Evolutionary conservation across 2,797 vertebrate species (phyloP), one percentile per base, ranked within the genome.

Genomic region (Cyprinella venusta): DNA sequence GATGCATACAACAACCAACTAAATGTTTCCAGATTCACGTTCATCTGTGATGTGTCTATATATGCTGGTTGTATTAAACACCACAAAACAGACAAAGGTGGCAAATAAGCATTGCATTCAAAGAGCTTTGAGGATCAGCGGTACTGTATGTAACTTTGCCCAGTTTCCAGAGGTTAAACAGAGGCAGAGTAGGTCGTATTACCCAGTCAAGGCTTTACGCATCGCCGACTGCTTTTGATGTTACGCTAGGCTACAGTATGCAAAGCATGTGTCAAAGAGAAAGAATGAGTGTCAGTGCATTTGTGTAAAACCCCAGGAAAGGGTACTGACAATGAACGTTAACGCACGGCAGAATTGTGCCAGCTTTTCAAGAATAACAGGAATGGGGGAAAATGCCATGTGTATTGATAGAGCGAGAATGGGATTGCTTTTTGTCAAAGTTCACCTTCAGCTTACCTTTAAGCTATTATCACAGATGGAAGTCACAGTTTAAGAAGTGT

Each of bases 221-320:
- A 89, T 90, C 88, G 87, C 90, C 84, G 90, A 91, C 91, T 90
- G 88, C 89, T 87, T 92, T 92, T 92, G 90, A 81, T 54, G 45
- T 77, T 65, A 82, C 81, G 79, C 85, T 86, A 68, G 56, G 88
- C 82, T 88, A 56, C 78, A 79, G 78, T 79, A 89, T 91, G 90
- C 52, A 83, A 83, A 83, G 65, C 21, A 24, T 69, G 65, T 70
- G 81, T 78, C 74, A 78, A 42, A 83, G 38, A 72, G 45, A 63
- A 72, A 71, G 68, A 79, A 50, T 40, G 81, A 68, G 76, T 85
- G 84, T 82, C 74, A 81, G 79, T 75, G 74, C 36, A 77, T 76
- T 63, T 68, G 86, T 80, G 80, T 65, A 85, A 76, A 86, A 88
- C 76, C 38, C 88, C 89, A 83, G 84, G 85, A 90, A 87, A 89